Percentiles rank a stretch among this genome's conserved stretches.
Evolutionary conservation across 2,113 vertebrate genomes (phyloP).

Genomic region (Saguinus imperator): DNA sequence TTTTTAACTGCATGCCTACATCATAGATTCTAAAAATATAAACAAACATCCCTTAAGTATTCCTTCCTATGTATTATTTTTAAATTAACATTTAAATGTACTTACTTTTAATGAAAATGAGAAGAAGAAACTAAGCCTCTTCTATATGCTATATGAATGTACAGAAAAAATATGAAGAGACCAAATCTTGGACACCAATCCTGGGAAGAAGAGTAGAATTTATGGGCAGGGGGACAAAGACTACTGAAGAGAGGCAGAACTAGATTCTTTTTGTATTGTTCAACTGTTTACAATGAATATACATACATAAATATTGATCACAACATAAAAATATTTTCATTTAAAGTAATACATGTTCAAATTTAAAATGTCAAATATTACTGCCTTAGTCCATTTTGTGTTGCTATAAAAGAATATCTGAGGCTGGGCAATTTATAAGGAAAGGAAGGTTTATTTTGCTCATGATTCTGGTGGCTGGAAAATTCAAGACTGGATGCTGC

Average conservation of each 20-base stretch:
- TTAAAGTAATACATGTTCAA: not conserved
- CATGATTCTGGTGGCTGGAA: not conserved
- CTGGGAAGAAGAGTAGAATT: not conserved
- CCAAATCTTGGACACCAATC: not conserved
- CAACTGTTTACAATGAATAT: not conserved
- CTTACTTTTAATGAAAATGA: slow-evolving; percentile 31
- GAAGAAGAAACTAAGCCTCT: not conserved
- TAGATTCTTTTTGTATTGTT: not conserved
- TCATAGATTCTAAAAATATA: slow-evolving; percentile 79
- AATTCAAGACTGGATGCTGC: not conserved
- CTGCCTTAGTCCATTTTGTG: not conserved
- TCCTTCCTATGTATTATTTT: not conserved
- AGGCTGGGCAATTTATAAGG: not conserved
- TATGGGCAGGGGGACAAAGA: not conserved
- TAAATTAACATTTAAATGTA: slow-evolving; percentile 18
- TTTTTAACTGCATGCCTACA: slow-evolving; percentile 81
- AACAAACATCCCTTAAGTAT: slow-evolving; percentile 53
- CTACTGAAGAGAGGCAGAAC: not conserved
- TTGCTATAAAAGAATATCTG: not conserved
- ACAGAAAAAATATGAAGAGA: not conserved
- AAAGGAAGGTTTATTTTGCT: not conserved
- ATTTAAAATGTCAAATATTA: slow-evolving; percentile 42
- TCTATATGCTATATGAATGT: not conserved
- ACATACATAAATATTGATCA: not conserved
- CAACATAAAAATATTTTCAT: slow-evolving; percentile 26